phyloP scores from a whole-genome alignment of 1,140 invertebrate species.

The Halyomorpha halys region DNA sequence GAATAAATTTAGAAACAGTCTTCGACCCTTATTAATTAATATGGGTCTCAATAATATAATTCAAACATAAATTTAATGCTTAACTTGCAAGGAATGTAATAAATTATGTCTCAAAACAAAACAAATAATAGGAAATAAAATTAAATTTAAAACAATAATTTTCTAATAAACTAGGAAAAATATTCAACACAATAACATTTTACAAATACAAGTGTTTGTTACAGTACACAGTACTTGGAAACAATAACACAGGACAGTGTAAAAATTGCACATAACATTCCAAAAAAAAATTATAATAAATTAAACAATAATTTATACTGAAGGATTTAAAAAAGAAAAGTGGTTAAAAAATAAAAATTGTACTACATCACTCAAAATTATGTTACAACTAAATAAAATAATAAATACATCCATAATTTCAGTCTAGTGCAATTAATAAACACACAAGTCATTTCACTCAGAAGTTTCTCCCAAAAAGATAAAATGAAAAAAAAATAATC shows the following conservation, averaged over 20 bases:
- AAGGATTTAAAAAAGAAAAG: background rate
- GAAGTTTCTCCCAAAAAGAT: background rate
- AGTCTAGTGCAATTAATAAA: background rate
- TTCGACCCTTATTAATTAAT: background rate
- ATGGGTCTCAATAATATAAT: background rate
- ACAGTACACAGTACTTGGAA: too few species aligned
- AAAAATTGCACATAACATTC: background rate
- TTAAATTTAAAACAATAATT: too few species aligned
- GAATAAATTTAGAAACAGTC: conserved; percentile 7
- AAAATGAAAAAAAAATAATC: background rate
- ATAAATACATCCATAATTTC: background rate
- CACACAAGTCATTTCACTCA: background rate
- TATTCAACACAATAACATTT: too few species aligned
- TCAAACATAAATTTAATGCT: background rate
- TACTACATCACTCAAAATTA: background rate
- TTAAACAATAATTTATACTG: background rate
- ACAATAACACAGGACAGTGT: too few species aligned
- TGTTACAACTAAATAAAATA: background rate
- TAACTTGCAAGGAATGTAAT: background rate
- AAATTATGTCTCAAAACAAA: too few species aligned
- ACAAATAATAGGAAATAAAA: too few species aligned
- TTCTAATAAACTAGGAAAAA: too few species aligned
- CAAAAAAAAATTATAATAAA: background rate
- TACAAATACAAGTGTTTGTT: too few species aligned
- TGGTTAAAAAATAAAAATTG: background rate